Conservation (phyloP, 37 sponge, comb jelly and placozoan species). For the Aphrocallistes beatrix region DNA sequence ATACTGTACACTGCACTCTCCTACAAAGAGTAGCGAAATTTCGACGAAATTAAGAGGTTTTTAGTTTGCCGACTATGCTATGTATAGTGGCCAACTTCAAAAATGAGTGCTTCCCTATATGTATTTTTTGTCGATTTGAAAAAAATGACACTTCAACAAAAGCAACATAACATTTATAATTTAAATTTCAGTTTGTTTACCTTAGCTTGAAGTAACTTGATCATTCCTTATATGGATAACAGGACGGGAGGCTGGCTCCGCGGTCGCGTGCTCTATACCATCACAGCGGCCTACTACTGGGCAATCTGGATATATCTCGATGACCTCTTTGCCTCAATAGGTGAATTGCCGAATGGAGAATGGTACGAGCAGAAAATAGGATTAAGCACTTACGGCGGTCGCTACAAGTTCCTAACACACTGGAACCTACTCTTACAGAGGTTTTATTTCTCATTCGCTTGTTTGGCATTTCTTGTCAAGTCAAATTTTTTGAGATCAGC, state of each 20-base stretch:
- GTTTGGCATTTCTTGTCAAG: neutral
- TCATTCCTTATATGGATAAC: neutral
- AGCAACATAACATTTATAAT: too few relatives aligned
- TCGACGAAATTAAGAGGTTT: too few relatives aligned
- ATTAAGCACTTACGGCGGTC: neutral
- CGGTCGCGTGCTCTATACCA: neutral
- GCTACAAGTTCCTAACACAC: neutral
- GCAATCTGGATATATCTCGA: neutral
- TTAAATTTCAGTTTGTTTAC: too few relatives aligned
- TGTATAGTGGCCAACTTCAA: too few relatives aligned
- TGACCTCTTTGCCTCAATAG: neutral
- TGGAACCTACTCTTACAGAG: neutral
- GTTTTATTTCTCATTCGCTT: neutral
- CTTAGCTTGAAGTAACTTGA: too few relatives aligned
- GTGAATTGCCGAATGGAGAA: neutral
- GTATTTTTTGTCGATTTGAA: too few relatives aligned
- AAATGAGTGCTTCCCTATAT: too few relatives aligned
- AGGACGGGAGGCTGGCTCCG: neutral
- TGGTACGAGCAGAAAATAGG: neutral
- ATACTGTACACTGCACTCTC: too few relatives aligned
- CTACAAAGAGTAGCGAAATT: too few relatives aligned
- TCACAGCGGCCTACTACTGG: neutral
- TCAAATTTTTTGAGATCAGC: neutral
- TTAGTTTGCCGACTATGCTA: too few relatives aligned
- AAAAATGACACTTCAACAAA: too few relatives aligned